These are phyloP conservation scores for Branchinecta lindahli DNA, from an alignment of 1,140 invertebrate species.

Conservation along the genomic window DNA sequence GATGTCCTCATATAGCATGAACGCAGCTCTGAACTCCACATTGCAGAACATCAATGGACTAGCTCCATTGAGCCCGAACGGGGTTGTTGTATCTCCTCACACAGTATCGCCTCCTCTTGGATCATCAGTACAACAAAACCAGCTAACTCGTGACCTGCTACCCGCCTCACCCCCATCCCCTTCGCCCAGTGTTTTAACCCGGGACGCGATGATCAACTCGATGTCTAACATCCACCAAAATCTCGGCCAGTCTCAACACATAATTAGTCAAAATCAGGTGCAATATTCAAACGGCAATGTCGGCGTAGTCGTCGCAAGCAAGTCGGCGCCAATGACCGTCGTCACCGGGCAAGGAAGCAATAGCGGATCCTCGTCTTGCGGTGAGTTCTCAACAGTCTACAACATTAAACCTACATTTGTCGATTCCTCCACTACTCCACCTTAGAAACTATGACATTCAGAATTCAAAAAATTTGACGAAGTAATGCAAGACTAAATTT, in stretches of 20 bases:
- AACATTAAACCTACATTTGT: too few relatives aligned
- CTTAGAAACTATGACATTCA: too few relatives aligned
- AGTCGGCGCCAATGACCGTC: constrained; percentile 1
- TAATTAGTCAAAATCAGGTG: constrained; percentile 32
- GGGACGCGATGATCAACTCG: constrained; percentile 21
- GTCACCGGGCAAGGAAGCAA: background rate
- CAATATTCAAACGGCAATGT: constrained; percentile 22
- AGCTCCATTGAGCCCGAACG: constrained; percentile 34
- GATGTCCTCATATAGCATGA: constrained; percentile 25
- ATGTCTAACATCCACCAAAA: constrained; percentile 11
- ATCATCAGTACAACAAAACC: constrained; percentile 18
- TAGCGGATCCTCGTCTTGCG: background rate
- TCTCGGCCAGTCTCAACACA: constrained; percentile 28
- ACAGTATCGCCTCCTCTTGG: constrained; percentile 16
- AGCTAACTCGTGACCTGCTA: constrained; percentile 22
- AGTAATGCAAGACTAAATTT: too few relatives aligned
- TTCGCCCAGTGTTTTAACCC: constrained; percentile 27
- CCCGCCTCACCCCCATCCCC: constrained; percentile 30
- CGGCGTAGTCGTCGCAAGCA: constrained; percentile 21
- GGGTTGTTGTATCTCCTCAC: constrained; percentile 18
- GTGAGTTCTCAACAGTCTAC: background rate
- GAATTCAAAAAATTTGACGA: too few relatives aligned
- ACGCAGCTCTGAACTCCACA: constrained; percentile 27
- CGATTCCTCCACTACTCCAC: too few relatives aligned
- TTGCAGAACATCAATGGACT: constrained; percentile 39